phyloP scores from a whole-genome alignment of 2,113 vertebrate species.

The Mesocricetus auratus region DNA sequence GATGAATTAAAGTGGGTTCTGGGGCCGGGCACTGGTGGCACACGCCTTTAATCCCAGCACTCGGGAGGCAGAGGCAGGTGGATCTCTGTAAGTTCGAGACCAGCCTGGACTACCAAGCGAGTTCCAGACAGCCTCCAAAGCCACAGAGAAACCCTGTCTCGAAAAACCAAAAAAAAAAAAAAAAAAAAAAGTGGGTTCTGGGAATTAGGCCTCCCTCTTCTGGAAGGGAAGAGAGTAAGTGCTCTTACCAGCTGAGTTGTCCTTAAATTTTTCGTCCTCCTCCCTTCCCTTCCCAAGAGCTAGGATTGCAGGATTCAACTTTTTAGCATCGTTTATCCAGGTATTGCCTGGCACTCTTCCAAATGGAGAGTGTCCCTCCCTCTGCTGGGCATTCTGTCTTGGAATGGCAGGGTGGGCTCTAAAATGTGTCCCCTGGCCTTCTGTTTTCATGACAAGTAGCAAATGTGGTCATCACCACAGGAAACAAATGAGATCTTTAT shows the following conservation, averaged over 20 bases:
- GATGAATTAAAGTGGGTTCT: too few species aligned
- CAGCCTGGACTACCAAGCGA: too few species aligned
- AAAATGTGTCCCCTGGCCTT: background rate
- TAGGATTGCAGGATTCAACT: background rate
- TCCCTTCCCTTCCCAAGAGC: background rate
- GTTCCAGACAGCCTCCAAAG: too few species aligned
- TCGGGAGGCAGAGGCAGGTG: too few species aligned
- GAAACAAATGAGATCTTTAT: background rate
- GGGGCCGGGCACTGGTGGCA: too few species aligned
- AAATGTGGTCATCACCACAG: background rate
- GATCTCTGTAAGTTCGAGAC: too few species aligned
- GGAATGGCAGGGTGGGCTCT: too few species aligned
- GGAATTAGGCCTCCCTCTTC: background rate
- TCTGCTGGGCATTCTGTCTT: background rate
- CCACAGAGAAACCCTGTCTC: too few species aligned
- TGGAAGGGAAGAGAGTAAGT: background rate
- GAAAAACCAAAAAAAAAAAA: too few species aligned
- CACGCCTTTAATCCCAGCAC: too few species aligned
- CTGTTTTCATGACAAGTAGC: background rate
- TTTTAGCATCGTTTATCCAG: background rate
- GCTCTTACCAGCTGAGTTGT: background rate
- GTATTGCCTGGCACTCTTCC: background rate
- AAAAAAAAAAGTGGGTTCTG: too few species aligned
- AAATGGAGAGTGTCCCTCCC: background rate
- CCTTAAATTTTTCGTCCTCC: background rate